Conservation (phyloP, 1,140 invertebrate species). For the Varroa destructor region DNA sequence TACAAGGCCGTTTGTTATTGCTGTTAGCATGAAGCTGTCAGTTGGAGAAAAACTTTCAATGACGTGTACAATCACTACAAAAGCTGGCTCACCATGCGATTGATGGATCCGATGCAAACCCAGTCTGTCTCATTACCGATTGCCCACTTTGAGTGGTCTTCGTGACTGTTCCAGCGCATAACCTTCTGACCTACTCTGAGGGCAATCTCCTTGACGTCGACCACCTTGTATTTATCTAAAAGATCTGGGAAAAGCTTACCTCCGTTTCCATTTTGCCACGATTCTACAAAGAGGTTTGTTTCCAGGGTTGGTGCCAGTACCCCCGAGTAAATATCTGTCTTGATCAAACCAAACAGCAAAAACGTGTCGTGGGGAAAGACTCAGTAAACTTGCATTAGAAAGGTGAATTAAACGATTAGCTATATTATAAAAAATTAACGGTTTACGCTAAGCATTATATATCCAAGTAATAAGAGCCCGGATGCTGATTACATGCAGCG, state of each 20-base stretch:
- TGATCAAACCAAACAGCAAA: no score
- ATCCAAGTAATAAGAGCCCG: no score
- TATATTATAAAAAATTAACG: no score
- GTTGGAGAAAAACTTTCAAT: no score
- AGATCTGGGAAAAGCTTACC: conserved; percentile 10
- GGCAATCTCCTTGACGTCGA: conserved; percentile 6
- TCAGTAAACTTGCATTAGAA: no score
- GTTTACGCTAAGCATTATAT: no score
- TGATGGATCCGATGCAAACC: conserved; percentile 13
- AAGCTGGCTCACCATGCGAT: neutral
- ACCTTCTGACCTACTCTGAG: neutral
- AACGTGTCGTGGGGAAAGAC: no score
- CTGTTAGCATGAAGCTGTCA: no score
- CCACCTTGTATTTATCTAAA: conserved; percentile 16
- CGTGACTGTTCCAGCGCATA: conserved; percentile 1
- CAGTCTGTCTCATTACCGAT: neutral
- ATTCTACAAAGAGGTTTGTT: conserved; percentile 12
- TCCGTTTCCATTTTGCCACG: conserved; percentile 14
- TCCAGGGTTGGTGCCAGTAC: conserved; percentile 7
- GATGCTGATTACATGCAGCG: no score
- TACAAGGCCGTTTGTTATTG: no score
- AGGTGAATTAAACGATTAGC: no score
- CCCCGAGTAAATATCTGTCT: conserved; percentile 9
- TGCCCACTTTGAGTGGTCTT: conserved; percentile 14
- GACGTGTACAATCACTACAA: no score